Evolutionary conservation across 1,140 invertebrate species (phyloP), one percentile per base, ranked within the genome.

Genomic region (Aphis craccivora): DNA sequence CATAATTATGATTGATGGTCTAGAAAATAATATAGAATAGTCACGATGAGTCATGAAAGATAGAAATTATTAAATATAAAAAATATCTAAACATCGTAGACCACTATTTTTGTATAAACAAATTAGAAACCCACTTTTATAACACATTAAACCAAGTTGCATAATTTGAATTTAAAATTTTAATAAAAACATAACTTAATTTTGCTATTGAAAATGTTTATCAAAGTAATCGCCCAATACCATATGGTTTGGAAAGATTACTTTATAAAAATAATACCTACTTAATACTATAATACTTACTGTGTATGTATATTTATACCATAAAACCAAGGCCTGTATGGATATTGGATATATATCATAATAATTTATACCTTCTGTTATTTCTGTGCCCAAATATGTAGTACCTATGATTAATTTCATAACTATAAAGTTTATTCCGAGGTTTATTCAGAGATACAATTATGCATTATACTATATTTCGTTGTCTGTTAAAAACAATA

Each of bases 1-100:
- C 60, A 35, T 83, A 83, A 37, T 83, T 83, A 76, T 76, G n/a
- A 76, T 76, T 76, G 60, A 76, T 76, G 60, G 60, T 76, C n/a
- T 76, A 83, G 35, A 83, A 83, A 84, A 84, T 43, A 40, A 14
- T 43, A 40, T 84, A 84, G 83, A 6, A 40, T 84, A 84, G 35
- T 84, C 20, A 83, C 9, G 60, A n/a, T n/a, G 35, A 83, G 22
- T 84, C 83, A 40, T 43, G 83, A 84, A 20, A 83, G 83, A 25
- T 84, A 7, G 37, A 84, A 84, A 84, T 84, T 23, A 43, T 84
- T 84, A 84, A 43, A 84, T 43, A 37, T 40, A 84, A 84, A 43
- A 84, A 84, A 84, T 43, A 84, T 25, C 23, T 22, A n/a, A 76
- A n/a, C 60, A 76, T n/a, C 7, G 60, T 76, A 18, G 30, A 76